These are phyloP conservation scores for Epinephelus moara DNA, from an alignment of 2,113 vertebrate genomes.

Conservation along the genomic window DNA sequence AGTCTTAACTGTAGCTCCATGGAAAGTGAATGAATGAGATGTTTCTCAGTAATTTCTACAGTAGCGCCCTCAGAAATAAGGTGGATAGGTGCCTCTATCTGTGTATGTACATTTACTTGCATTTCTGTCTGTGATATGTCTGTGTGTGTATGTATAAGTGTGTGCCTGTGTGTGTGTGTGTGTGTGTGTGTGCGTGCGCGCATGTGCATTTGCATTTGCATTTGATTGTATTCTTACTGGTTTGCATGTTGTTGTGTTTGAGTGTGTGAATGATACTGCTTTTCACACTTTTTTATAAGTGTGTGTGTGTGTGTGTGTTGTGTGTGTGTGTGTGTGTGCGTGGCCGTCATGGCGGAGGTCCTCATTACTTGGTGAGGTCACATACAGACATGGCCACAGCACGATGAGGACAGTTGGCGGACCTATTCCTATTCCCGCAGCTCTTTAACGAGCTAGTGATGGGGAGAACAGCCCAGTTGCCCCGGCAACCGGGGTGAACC, in stretches of 20 bases:
- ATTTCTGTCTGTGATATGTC: conserved; percentile 9
- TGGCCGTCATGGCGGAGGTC: conserved; percentile 64
- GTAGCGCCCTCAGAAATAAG: too few relatives aligned
- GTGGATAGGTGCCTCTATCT: not conserved
- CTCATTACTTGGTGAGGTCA: conserved; percentile 81
- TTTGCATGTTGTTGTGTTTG: conserved; percentile 20
- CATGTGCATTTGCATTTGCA: not conserved
- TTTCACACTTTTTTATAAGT: conserved; percentile 5
- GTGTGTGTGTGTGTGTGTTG: conserved; percentile 29
- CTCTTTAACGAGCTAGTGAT: conserved; percentile 84
- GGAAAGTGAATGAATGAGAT: too few relatives aligned
- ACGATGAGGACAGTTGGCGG: conserved; percentile 82
- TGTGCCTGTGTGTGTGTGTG: not conserved
- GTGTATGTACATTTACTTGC: conserved; percentile 13
- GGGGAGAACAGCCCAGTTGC: conserved; percentile 74
- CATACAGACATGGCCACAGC: conserved; percentile 73
- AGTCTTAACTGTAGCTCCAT: too few relatives aligned
- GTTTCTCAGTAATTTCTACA: too few relatives aligned
- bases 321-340: conserved; percentile 28
- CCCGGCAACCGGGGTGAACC: conserved; percentile 75
- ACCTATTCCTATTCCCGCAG: conserved; percentile 77
- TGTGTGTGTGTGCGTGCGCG: conserved; percentile 8
- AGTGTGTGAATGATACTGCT: conserved; percentile 23
- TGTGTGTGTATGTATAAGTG: not conserved
- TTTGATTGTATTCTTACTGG: conserved; percentile 16